Conservation (phyloP, 1,140 invertebrate species). For the Anadara kagoshimensis region DNA sequence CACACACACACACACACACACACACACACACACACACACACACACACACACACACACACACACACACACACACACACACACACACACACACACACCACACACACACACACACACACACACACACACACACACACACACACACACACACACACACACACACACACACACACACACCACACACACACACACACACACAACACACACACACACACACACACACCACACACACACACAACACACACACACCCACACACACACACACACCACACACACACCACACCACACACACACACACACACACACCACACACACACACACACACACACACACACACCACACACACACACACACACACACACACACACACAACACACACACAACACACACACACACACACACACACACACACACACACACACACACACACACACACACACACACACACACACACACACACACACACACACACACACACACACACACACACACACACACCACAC, state of each 20-base stretch:
- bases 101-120: constrained; percentile 17
- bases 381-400: constrained; percentile 23
- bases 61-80: constrained; percentile 26
- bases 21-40: constrained; percentile 19
- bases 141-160: constrained; percentile 23
- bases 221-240: constrained; percentile 17
- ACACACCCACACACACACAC: constrained; percentile 20
- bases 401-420: constrained; percentile 17
- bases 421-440: constrained; percentile 20
- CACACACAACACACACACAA: too few relatives aligned
- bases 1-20: constrained; percentile 21
- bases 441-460: constrained; percentile 22
- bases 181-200: constrained; percentile 21
- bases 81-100: constrained; percentile 19
- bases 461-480: constrained; percentile 24
- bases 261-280: too few relatives aligned
- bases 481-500: constrained; percentile 15
- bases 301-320: constrained; percentile 24
- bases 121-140: constrained; percentile 24
- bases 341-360: constrained; percentile 19
- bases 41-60: constrained; percentile 18
- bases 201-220: constrained; percentile 21
- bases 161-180: constrained; percentile 20
- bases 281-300: constrained; percentile 11
- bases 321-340: constrained; percentile 20